A percentile compares a stretch with the other conserved stretches of the same genome.
Evolutionary conservation across 2,113 vertebrate genomes (phyloP).

Genomic region (Burhinus bistriatus): DNA sequence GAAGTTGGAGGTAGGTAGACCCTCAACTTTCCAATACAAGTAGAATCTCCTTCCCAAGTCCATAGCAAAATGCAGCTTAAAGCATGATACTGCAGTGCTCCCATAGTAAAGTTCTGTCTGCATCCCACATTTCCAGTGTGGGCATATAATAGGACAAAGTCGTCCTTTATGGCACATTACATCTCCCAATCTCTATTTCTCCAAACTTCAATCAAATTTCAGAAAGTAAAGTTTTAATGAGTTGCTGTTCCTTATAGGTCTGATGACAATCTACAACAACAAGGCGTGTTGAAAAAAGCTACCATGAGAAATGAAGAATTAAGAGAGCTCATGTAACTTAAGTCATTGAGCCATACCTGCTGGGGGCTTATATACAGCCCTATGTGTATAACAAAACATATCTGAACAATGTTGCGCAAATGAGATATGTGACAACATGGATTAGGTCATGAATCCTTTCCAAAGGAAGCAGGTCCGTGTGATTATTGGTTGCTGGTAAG

Average conservation of each 20-base stretch:
- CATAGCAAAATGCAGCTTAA: neutral
- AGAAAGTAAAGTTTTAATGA: neutral
- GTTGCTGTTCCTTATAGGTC: neutral
- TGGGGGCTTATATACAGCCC: neutral
- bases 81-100: neutral
- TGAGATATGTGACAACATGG: neutral
- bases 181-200: neutral
- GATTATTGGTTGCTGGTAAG: neutral
- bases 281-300: neutral
- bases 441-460: neutral
- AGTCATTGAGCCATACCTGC: neutral
- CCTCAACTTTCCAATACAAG: neutral
- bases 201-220: neutral
- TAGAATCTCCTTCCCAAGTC: neutral
- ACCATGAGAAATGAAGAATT: neutral
- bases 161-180: neutral
- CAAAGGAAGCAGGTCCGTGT: neutral
- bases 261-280: neutral
- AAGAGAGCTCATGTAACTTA: neutral
- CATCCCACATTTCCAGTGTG: neutral
- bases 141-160: neutral
- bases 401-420: neutral
- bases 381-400: neutral
- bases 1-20: neutral
- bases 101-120: neutral